These are phyloP conservation scores for Magallana angulata DNA, from an alignment of 1,140 invertebrate species.

Conservation along the genomic window DNA sequence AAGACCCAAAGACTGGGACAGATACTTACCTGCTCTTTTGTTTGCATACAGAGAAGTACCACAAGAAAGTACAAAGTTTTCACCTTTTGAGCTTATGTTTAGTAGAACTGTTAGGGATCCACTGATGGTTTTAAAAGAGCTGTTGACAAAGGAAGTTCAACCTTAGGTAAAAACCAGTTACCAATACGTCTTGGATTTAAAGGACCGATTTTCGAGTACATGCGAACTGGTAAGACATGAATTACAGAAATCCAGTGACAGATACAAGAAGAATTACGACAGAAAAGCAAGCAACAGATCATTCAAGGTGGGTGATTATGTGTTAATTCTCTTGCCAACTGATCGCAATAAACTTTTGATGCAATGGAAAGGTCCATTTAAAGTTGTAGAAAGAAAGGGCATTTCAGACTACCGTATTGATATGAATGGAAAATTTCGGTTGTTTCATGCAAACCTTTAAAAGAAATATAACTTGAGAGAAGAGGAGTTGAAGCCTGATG, in stretches of 20 bases:
- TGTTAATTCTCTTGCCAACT: constrained; percentile 17
- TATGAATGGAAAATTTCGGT: not conserved
- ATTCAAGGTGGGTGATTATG: constrained; percentile 22
- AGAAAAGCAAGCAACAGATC: constrained; percentile 2
- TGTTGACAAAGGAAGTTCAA: constrained; percentile 62
- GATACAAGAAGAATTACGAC: constrained; percentile 5
- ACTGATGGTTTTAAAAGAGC: constrained; percentile 61
- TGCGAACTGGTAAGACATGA: not conserved
- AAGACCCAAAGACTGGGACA: no score
- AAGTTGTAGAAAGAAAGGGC: not conserved
- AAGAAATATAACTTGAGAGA: not conserved
- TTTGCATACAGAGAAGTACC: constrained; percentile 47
- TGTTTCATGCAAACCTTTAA: not conserved
- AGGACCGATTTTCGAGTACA: constrained; percentile 11
- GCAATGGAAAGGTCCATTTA: constrained; percentile 30
- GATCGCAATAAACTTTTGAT: constrained; percentile 43
- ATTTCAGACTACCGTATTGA: constrained; percentile 19
- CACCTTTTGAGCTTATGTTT: constrained; percentile 69
- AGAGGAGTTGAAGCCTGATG: no score
- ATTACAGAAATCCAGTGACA: not conserved
- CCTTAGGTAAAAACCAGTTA: constrained; percentile 49
- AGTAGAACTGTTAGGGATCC: constrained; percentile 63
- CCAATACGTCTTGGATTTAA: constrained; percentile 60
- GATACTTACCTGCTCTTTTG: no score
- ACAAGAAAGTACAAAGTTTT: constrained; percentile 61